A percentile compares a stretch with the other conserved stretches of the same genome.
These are phyloP conservation scores for Philopotamus ludificatus DNA, from an alignment of 1,140 invertebrate species.

Conservation along the genomic window DNA sequence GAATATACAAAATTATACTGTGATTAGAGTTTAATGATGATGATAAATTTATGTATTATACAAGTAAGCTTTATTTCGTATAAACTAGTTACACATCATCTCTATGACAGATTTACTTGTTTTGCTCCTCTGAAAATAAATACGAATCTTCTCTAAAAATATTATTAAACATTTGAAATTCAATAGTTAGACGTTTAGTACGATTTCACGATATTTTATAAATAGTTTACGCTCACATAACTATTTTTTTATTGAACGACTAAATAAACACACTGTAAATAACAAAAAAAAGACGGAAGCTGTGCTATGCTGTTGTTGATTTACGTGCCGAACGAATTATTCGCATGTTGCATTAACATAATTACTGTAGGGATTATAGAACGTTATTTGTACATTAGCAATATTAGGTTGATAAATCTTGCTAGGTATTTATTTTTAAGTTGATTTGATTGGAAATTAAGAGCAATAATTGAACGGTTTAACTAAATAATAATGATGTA, in stretches of 20 bases:
- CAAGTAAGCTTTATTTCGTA: no score
- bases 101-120: no score
- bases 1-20: not conserved
- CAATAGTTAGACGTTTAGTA: no score
- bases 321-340: slow-evolving; percentile 28
- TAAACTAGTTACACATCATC: no score
- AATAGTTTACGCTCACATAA: not conserved
- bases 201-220: no score
- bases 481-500: slow-evolving; percentile 25
- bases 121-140: no score
- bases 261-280: slow-evolving; percentile 23
- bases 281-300: slow-evolving; percentile 21
- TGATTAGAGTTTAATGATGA: no score
- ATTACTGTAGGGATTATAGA: slow-evolving; percentile 17
- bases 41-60: no score
- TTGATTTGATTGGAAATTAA: slow-evolving; percentile 36
- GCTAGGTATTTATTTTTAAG: slow-evolving; percentile 40
- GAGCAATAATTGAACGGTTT: slow-evolving; percentile 38
- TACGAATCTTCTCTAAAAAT: no score
- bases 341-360: slow-evolving; percentile 40
- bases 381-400: slow-evolving; percentile 40
- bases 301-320: slow-evolving; percentile 35
- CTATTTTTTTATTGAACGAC: not conserved
- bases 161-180: no score
- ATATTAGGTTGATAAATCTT: slow-evolving; percentile 42